phyloP scores from a whole-genome alignment of 2,113 vertebrate species.

The Cephalopholis sonnerati region DNA sequence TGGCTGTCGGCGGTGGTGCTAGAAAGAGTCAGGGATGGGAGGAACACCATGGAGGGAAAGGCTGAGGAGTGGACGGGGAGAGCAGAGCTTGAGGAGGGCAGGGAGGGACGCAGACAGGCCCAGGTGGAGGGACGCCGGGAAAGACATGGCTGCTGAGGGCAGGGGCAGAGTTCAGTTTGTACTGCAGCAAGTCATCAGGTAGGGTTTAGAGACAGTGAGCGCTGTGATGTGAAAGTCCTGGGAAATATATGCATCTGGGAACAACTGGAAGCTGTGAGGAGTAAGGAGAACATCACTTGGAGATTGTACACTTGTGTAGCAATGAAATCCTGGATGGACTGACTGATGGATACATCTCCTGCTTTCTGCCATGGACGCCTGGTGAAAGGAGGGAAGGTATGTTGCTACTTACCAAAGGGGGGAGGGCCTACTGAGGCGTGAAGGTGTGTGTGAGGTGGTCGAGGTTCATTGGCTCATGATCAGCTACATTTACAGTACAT shows the following conservation, averaged over 20 bases:
- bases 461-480: not conserved
- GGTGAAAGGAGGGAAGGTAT: constrained; percentile 60
- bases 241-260: not conserved
- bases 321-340: constrained; percentile 20
- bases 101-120: constrained; percentile 2
- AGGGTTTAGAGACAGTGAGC: not conserved
- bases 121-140: not conserved
- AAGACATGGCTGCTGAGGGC: not conserved
- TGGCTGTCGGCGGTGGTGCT: constrained; percentile 22
- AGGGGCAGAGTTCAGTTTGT: not conserved
- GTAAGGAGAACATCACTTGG: not conserved
- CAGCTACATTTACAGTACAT: not conserved
- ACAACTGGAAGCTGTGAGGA: not conserved
- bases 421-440: constrained; percentile 35
- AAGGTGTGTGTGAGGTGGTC: constrained; percentile 25
- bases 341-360: not conserved
- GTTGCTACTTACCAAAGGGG: constrained; percentile 34
- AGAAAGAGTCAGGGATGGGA: constrained; percentile 35
- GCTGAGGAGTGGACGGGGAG: constrained; percentile 3
- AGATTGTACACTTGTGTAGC: not conserved
- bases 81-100: not conserved
- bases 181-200: not conserved
- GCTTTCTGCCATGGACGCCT: constrained; percentile 13
- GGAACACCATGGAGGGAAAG: not conserved
- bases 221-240: not conserved